Base-by-base conservation (phyloP, 2,888 invertebrate species). In the Euspilapteryx auroguttella region DNA sequence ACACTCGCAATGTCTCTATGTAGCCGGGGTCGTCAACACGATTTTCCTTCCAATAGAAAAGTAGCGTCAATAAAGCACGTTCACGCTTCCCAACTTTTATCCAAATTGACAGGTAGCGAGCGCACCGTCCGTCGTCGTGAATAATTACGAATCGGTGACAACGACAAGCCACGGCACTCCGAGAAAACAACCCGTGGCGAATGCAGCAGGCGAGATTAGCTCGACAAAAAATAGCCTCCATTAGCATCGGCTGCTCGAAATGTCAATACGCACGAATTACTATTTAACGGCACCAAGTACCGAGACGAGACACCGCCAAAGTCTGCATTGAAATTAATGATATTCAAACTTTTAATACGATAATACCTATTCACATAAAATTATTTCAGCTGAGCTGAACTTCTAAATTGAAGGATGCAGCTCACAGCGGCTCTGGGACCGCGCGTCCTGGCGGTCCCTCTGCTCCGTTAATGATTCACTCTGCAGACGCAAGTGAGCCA, bases 211-310 rank as follows among this genome's bases (percentile, higher is more conserved):
- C 49, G 66, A 66, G 69, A 58, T 53, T 49, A 55, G 49, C 34
- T 37, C 39, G 47, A 51, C 51, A 49, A 69, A 73, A 71, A 66
- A 68, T 66, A 47, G 47, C 53, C 55, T 59, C 68, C 68, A 73
- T 69, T 69, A 68, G 47, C 54, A 44, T 50, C 53, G 59, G 57
- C 64, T 66, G n/a, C 64, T 62, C 58, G 49, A 62, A 63, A 54
- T 58, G 68, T 64, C 68, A 64, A 64, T 66, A 66, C 66, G 65
- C 69, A 68, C 65, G 66, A 57, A 62, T 66, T 64, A 62, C 56
- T 50, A 55, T 57, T 59, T 55, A 49, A 53, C 53, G 45, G 8
- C 12, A 3, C 24, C n/a, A n/a, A n/a, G 24, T 24, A 14, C 8
- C 14, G 17, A 17, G 17, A 17, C 9, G 11, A 17, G 22, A 10